phyloP scores from a whole-genome alignment of 2,113 vertebrate species.

The Charina bottae region DNA sequence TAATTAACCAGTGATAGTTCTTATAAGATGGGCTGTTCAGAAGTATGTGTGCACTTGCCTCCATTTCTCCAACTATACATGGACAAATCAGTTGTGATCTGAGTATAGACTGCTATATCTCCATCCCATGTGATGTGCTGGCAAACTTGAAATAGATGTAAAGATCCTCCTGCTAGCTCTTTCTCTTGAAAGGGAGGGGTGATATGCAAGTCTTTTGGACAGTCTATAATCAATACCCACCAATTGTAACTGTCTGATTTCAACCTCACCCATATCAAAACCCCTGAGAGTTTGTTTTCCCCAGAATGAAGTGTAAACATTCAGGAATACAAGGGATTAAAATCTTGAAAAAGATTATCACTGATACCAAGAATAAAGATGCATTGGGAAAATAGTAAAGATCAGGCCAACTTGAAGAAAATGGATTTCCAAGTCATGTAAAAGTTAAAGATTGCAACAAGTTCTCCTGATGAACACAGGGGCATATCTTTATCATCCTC shows the following conservation, averaged over 20 bases:
- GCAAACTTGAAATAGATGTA: background rate
- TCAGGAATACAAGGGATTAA: background rate
- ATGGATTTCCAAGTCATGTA: background rate
- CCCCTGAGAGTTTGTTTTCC: rapidly evolving
- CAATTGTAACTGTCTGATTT: background rate
- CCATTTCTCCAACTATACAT: background rate
- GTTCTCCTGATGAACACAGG: background rate
- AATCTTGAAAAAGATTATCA: background rate
- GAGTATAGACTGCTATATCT: background rate
- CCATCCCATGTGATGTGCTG: background rate
- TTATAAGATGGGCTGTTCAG: background rate
- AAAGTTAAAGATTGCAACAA: background rate
- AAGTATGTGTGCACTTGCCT: background rate
- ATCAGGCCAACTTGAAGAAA: background rate
- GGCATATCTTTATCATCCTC: background rate
- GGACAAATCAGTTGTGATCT: background rate
- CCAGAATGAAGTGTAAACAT: background rate
- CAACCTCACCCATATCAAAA: background rate
- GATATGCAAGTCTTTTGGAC: background rate
- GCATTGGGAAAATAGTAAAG: background rate
- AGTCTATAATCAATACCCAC: background rate
- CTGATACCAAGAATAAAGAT: background rate
- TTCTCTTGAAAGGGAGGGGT: background rate
- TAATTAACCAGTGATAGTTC: background rate
- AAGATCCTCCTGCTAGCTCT: background rate